A percentile compares a stretch with the other conserved stretches of the same genome.
Conservation (phyloP, 2,797 vertebrate genomes). For the Scolopax rusticola region DNA sequence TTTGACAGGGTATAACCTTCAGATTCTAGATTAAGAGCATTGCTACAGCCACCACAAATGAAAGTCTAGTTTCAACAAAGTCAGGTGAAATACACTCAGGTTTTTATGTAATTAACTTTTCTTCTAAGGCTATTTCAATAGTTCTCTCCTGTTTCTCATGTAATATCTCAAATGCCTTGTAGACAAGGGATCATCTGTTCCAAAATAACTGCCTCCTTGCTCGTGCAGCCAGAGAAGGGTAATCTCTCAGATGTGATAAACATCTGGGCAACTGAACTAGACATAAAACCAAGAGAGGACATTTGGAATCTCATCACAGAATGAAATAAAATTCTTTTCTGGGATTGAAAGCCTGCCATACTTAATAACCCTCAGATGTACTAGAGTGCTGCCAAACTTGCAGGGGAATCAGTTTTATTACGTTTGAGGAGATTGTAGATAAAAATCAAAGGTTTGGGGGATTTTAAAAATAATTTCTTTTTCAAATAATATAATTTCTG, state of each 20-base stretch:
- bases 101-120: background rate
- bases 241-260: conserved; percentile 7
- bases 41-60: background rate
- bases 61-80: background rate
- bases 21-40: background rate
- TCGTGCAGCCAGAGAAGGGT: background rate
- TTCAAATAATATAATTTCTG: background rate
- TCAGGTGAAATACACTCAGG: background rate
- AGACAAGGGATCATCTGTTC: background rate
- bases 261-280: conserved; percentile 14
- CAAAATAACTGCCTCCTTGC: background rate
- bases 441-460: background rate
- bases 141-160: background rate
- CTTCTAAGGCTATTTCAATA: background rate
- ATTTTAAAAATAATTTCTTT: background rate
- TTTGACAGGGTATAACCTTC: background rate
- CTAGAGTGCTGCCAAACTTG: background rate
- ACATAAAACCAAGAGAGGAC: conserved; percentile 4
- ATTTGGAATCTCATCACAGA: conserved; percentile 36
- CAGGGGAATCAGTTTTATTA: background rate
- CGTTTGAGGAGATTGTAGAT: background rate
- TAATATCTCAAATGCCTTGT: background rate
- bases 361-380: background rate
- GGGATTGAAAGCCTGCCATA: background rate
- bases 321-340: background rate